phyloP scores from a whole-genome alignment of 2,888 invertebrate species.

The Anoplius nigerrimus region DNA sequence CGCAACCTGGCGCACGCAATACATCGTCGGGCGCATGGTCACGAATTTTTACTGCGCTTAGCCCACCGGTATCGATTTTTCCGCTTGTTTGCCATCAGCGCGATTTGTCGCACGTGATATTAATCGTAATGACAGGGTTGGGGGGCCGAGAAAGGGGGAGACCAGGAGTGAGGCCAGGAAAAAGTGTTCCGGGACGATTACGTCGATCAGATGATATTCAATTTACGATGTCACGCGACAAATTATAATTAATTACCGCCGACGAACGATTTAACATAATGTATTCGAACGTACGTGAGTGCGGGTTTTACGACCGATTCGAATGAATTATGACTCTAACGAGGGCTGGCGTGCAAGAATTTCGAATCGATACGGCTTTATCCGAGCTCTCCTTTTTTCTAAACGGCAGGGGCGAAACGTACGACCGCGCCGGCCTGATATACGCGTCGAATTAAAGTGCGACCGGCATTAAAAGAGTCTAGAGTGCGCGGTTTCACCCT shows the following conservation, averaged over 20 bases:
- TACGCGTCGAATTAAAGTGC: neutral
- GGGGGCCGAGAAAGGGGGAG: neutral
- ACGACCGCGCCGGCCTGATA: too few relatives aligned
- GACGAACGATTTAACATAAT: neutral
- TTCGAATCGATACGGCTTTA: too few relatives aligned
- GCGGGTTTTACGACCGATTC: too few relatives aligned
- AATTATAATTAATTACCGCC: too few relatives aligned
- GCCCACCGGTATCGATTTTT: conserved; percentile 24
- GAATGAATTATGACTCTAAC: too few relatives aligned
- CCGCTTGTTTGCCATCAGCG: conserved; percentile 1
- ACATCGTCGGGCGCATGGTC: neutral
- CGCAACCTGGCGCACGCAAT: neutral
- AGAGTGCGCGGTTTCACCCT: neutral
- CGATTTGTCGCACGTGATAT: conserved; percentile 23
- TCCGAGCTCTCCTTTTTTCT: neutral
- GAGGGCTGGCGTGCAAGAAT: too few relatives aligned
- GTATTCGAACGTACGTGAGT: neutral
- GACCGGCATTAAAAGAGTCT: conserved; percentile 3
- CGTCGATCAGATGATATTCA: too few relatives aligned
- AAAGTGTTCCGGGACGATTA: too few relatives aligned
- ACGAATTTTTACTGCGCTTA: conserved; percentile 24
- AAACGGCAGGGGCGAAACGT: neutral
- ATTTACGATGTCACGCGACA: too few relatives aligned
- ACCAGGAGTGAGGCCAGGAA: too few relatives aligned
- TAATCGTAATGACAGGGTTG: neutral